A percentile compares a stretch with the other conserved stretches of the same genome.
These are phyloP conservation scores for Microctonus hyperodae DNA, from an alignment of 2,888 invertebrate genomes.

Conservation along the genomic window DNA sequence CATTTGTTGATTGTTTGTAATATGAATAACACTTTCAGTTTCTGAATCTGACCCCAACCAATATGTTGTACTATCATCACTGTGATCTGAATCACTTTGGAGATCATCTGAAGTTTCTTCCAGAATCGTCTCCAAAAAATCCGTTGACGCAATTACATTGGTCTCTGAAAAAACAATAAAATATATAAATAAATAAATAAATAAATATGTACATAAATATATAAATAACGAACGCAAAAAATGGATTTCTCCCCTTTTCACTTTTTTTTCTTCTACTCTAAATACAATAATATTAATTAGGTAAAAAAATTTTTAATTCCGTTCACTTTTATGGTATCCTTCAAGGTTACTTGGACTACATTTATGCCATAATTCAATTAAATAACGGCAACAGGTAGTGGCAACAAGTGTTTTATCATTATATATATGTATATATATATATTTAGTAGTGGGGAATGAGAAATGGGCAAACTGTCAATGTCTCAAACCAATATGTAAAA, in stretches of 20 bases:
- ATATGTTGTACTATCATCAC: constrained; percentile 61
- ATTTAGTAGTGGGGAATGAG: neutral
- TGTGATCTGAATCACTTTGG: constrained; percentile 75
- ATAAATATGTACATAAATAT: too few species aligned
- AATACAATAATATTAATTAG: neutral
- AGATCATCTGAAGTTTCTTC: constrained; percentile 90
- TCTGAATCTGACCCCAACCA: constrained; percentile 77
- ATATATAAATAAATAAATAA: too few species aligned
- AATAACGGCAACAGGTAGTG: neutral
- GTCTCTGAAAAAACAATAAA: constrained; percentile 43
- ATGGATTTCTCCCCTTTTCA: neutral
- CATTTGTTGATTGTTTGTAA: constrained; percentile 53
- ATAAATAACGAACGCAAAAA: too few species aligned
- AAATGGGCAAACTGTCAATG: neutral
- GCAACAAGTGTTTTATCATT: neutral
- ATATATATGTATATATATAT: too few species aligned
- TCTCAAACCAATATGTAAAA: too few species aligned
- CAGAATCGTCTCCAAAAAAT: constrained; percentile 85
- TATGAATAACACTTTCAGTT: constrained; percentile 79
- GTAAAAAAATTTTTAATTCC: neutral
- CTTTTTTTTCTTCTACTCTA: neutral
- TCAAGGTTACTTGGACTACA: neutral
- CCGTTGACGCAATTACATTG: constrained; percentile 66
- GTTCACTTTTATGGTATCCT: neutral
- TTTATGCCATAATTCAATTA: neutral